Evolutionary conservation across 2,888 invertebrate genomes (phyloP), one percentile per base, ranked within the genome.

Genomic region (Endotricha flammealis): DNA sequence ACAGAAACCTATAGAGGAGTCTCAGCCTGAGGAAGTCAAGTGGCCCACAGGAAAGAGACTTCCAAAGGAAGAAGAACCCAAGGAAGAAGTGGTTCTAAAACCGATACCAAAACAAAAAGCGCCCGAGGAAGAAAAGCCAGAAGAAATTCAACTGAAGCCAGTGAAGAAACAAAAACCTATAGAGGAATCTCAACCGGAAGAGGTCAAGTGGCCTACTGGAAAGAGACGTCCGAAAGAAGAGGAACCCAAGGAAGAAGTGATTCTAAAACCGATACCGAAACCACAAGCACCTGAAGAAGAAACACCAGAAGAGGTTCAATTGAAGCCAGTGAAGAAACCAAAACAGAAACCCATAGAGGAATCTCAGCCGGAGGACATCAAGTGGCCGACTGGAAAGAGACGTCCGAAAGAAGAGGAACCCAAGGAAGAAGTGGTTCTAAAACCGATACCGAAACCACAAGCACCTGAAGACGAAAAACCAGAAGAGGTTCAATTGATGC

Each of bases 401-500:
- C 55, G 37, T 31, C 53, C 50, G 14, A 59, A 61, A 39, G 56
- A 55, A 53, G 57, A 41, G 60, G 65, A 43, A 48, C 65, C 72
- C 8, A 44, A 49, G 6, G 70, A 77, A 43, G 64, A 73, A 41
- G 64, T 73, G 4, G 45, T 66, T 10, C 52, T 77, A 2, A 69
- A 67, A 42, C 79, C 85, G 0, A 60, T 79, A 44, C 68, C 45
- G 46, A 85, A 52, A 24, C 35, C 36, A 28, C 37, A 42, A 10
- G 36, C 32, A 20, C 32, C 55, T 12, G 45, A 46, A 29, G 53
- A 55, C 63, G 77, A 59, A 32, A 45, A 44, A 44, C 65, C 80
- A 2, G 81, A 83, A 44, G 77, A 83, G 42, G 66, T 81, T 1
- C 71, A 79, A 40, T 61, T 71, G 46, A 86, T 77, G 62, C 56